Evolutionary conservation across 2,797 vertebrate species (phyloP).

Genomic region (Dermochelys coriacea): DNA sequence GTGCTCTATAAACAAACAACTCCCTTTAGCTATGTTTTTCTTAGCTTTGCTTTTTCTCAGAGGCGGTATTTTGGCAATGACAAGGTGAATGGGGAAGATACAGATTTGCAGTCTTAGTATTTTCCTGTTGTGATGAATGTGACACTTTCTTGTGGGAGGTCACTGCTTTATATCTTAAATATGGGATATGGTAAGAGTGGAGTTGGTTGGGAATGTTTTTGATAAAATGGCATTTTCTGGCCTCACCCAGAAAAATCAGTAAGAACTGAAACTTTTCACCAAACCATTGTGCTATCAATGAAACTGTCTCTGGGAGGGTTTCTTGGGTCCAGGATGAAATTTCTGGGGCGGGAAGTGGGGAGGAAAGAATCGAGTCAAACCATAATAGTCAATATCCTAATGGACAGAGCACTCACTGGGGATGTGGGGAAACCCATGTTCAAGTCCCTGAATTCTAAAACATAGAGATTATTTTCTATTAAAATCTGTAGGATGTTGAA

Average conservation of each 20-base stretch:
- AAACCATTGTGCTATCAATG: not conserved
- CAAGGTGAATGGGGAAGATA: not conserved
- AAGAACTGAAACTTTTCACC: not conserved
- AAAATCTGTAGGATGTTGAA: not conserved
- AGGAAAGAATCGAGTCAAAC: not conserved
- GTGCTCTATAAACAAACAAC: not conserved
- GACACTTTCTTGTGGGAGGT: not conserved
- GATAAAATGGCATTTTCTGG: not conserved
- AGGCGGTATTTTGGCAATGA: not conserved
- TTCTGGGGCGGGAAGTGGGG: not conserved
- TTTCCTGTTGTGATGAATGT: not conserved
- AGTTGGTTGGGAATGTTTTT: not conserved
- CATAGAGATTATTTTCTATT: not conserved
- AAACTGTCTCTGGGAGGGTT: not conserved
- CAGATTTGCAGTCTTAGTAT: not conserved
- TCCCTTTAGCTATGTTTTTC: not conserved
- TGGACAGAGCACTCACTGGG: not conserved
- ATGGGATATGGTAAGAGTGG: not conserved
- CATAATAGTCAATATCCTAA: not conserved
- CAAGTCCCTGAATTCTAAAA: not conserved
- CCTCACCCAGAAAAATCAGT: not conserved
- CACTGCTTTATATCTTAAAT: not conserved
- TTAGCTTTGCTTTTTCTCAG: not conserved
- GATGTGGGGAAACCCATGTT: not conserved
- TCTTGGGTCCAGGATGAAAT: not conserved